These are phyloP conservation scores for Chinchilla lanigera DNA, from an alignment of 2,113 vertebrate species.

Conservation along the genomic window DNA sequence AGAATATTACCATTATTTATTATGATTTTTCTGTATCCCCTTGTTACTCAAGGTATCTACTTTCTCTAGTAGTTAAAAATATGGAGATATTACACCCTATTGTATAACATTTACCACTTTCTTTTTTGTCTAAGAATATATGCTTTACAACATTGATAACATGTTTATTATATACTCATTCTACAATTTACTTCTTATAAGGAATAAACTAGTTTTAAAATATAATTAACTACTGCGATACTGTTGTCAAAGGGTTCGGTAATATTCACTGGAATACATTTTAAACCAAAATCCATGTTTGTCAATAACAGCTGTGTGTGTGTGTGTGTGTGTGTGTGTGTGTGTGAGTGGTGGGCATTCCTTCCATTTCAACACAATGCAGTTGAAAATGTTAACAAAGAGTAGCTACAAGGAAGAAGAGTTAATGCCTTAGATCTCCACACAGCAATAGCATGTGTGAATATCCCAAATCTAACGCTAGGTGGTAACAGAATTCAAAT, in stretches of 20 bases:
- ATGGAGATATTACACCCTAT: not conserved
- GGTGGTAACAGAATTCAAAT: constrained; percentile 16
- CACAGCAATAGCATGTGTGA: not conserved
- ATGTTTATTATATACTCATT: not conserved
- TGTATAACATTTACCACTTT: constrained; percentile 24
- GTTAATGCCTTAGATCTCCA: not conserved
- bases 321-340: not conserved
- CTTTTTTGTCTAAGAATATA: not conserved
- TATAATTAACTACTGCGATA: not conserved
- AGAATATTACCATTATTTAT: not conserved
- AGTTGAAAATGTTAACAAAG: constrained; percentile 14
- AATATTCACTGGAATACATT: not conserved
- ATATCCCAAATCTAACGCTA: constrained; percentile 13
- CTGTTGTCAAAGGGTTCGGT: not conserved
- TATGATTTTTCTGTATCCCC: not conserved
- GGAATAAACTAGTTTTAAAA: not conserved
- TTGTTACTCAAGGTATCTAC: not conserved
- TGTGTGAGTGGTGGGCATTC: not conserved
- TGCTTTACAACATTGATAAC: not conserved
- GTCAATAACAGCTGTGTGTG: not conserved
- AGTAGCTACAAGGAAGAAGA: not conserved
- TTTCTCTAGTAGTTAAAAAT: constrained; percentile 15
- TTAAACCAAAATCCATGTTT: not conserved
- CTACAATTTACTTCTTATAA: not conserved
- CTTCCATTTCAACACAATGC: not conserved